Evolutionary conservation across 2,797 vertebrate genomes (phyloP), one percentile per base, ranked within the genome.

Genomic region (Pogoniulus pusillus): DNA sequence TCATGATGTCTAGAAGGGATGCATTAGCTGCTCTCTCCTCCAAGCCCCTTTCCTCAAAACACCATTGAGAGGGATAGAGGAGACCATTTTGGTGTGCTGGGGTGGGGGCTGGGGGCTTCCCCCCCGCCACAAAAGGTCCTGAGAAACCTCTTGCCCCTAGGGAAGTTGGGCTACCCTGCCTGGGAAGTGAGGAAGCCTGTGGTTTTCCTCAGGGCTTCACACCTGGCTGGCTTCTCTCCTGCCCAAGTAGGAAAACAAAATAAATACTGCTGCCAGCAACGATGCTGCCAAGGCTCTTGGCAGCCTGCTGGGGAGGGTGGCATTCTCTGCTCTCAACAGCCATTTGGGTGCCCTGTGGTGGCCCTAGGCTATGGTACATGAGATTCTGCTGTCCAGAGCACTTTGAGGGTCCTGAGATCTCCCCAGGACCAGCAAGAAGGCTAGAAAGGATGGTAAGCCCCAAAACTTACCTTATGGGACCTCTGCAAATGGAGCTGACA

Each of bases 181-280:
- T 27, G 20, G 35, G 51, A 82, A 89, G 43, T 59, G 35, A 27
- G 27, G 30, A 89, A 72, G 26, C 51, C 51, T 78, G 59, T 77
- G 76, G 71, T 87, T 95, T 94, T 93, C 89, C 72, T 85, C 76
- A 75, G 29, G 70, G 59, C 53, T 93, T 91, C 80, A 58, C 34
- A 87, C 47, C 73, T 78, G 17, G 32, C 73, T 89, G 74, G 10
- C 60, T 90, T 89, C 82, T 90, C 82, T 93, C 85, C 72, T 93
- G 80, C 74, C 32, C 1, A 0, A 66, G 41, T 45, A 63, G 85
- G 62, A 63, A 92, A 89, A 43, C 41, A 85, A 89, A 91, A 72
- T 75, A 87, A 92, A 75, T 55, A 32, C 51, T 43, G 37, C 89
- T 95, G 91, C 85, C 91, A 93, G 82, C 49, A 79, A 10, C 3